These are phyloP conservation scores for Eilema depressum DNA, from an alignment of 2,888 invertebrate species.

Conservation along the genomic window DNA sequence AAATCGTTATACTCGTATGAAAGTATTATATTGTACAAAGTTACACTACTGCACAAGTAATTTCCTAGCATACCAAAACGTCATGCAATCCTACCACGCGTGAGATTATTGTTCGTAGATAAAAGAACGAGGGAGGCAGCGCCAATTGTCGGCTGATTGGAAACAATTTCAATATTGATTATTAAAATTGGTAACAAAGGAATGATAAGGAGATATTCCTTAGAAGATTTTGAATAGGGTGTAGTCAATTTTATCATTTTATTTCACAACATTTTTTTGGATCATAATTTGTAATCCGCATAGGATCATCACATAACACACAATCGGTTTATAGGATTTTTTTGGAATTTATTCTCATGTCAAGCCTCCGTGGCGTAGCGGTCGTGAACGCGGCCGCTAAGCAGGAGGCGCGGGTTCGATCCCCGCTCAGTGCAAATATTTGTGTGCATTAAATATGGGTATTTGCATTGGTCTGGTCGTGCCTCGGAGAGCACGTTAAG, in stretches of 20 bases:
- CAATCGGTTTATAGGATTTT: too few species aligned
- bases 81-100: slow-evolving; percentile 28
- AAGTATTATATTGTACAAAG: neutral
- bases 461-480: too few species aligned
- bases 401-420: too few species aligned
- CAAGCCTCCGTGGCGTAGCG: too few species aligned
- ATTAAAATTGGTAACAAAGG: slow-evolving; percentile 18
- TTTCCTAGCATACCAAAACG: neutral
- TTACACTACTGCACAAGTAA: slow-evolving; percentile 19
- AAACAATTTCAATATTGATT: slow-evolving; percentile 41
- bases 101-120: slow-evolving; percentile 42
- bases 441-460: too few species aligned
- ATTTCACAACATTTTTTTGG: neutral
- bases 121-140: slow-evolving; percentile 31
- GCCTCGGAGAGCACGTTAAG: too few species aligned
- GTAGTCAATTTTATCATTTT: slow-evolving; percentile 2
- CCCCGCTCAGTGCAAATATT: too few species aligned
- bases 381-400: too few species aligned
- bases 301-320: too few species aligned
- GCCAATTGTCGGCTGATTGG: slow-evolving; percentile 43
- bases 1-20: too few species aligned
- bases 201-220: neutral
- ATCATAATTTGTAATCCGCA: too few species aligned
- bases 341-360: too few species aligned
- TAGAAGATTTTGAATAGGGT: neutral